phyloP scores from a whole-genome alignment of 2,888 invertebrate species.

The Epsilonema sp. region DNA sequence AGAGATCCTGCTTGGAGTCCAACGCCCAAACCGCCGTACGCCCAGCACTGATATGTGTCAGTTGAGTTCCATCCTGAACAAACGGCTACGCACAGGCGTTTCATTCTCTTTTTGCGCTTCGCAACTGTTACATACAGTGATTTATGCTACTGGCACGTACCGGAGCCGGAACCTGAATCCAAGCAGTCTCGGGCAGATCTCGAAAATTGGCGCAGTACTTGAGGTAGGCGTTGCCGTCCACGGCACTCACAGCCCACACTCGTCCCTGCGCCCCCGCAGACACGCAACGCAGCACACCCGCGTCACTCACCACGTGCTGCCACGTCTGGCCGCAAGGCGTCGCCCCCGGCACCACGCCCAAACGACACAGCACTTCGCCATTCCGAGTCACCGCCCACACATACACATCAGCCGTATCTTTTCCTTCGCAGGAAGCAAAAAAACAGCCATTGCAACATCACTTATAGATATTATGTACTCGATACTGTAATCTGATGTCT shows the following conservation, averaged over 20 bases:
- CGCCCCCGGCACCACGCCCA: not conserved
- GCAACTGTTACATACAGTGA: too few relatives aligned
- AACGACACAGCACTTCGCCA: conserved; percentile 1
- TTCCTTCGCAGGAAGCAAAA: too few relatives aligned
- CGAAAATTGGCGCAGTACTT: not conserved
- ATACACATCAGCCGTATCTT: not conserved
- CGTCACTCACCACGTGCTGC: not conserved
- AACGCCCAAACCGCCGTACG: not conserved
- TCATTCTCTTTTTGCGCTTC: too few relatives aligned
- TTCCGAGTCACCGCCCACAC: not conserved
- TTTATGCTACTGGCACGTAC: too few relatives aligned
- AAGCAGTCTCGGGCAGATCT: not conserved
- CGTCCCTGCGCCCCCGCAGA: not conserved
- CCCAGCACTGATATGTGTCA: not conserved
- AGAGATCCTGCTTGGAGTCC: not conserved
- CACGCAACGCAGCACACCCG: not conserved
- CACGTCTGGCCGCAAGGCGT: not conserved
- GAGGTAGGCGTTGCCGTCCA: not conserved
- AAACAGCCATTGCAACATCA: too few relatives aligned
- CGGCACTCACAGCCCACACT: not conserved
- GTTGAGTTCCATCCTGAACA: too few relatives aligned
- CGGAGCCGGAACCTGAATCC: not conserved
- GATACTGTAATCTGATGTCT: too few relatives aligned
- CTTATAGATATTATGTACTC: too few relatives aligned
- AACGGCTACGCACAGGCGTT: too few relatives aligned